phyloP scores from a whole-genome alignment of 2,888 invertebrate species.

The Tinea semifulvella region DNA sequence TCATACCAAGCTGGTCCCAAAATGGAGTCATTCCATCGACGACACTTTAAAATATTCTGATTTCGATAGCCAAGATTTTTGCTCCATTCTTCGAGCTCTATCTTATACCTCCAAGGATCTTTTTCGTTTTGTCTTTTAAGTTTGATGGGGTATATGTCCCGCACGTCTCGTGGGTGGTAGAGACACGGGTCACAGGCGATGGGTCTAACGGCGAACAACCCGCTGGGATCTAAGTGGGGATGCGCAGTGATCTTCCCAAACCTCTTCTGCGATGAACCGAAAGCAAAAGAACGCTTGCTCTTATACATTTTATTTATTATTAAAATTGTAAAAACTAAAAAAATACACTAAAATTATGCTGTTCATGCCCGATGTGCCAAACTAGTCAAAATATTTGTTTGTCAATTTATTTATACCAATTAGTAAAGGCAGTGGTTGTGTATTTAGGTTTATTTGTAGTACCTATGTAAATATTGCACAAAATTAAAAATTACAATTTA shows the following conservation, averaged over 20 bases:
- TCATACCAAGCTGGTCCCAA: slow-evolving; percentile 48
- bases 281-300: too few relatives aligned
- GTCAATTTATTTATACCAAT: too few relatives aligned
- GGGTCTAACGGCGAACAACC: slow-evolving; percentile 30
- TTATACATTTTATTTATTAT: too few relatives aligned
- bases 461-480: too few relatives aligned
- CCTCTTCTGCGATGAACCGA: slow-evolving; percentile 31
- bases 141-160: slow-evolving; percentile 32
- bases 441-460: too few relatives aligned
- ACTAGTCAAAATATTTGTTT: too few relatives aligned
- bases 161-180: slow-evolving; percentile 34
- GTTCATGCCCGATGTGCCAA: too few relatives aligned
- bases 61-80: slow-evolving; percentile 51
- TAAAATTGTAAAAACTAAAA: too few relatives aligned
- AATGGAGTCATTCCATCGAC: slow-evolving; percentile 33
- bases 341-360: too few relatives aligned
- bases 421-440: too few relatives aligned
- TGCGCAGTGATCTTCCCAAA: slow-evolving; percentile 40
- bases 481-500: too few relatives aligned
- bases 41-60: slow-evolving; percentile 33
- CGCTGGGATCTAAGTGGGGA: slow-evolving; percentile 41
- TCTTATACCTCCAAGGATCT: slow-evolving; percentile 48
- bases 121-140: slow-evolving; percentile 28
- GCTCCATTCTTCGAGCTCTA: slow-evolving; percentile 48
- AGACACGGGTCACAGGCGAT: slow-evolving; percentile 40